Conservation (phyloP, 2,888 invertebrate species). For the Troides helena region DNA sequence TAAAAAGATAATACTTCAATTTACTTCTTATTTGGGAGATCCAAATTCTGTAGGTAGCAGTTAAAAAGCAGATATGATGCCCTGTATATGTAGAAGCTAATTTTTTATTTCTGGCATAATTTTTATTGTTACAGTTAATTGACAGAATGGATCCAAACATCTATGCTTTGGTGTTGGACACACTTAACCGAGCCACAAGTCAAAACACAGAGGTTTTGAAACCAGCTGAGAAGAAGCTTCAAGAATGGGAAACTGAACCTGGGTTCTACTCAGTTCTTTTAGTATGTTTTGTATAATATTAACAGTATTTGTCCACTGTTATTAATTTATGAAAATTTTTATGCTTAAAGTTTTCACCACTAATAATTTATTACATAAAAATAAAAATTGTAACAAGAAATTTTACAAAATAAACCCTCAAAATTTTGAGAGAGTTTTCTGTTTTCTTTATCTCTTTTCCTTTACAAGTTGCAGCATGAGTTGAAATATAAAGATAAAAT, state of each 20-base stretch:
- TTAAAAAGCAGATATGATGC: no score
- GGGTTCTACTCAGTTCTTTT: slow-evolving; percentile 93
- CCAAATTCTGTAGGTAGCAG: no score
- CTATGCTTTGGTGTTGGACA: slow-evolving; percentile 84
- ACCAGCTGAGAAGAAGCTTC: slow-evolving; percentile 91
- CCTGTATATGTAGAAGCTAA: background rate
- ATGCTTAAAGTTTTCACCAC: no score
- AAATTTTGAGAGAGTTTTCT: no score
- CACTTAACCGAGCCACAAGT: slow-evolving; percentile 90
- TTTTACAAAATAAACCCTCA: no score
- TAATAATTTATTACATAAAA: no score
- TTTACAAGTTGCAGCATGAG: background rate
- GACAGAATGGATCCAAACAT: slow-evolving; percentile 78
- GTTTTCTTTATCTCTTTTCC: background rate
- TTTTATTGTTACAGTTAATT: slow-evolving; percentile 26
- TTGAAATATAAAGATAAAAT: background rate
- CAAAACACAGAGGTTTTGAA: slow-evolving; percentile 91
- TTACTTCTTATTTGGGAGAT: no score
- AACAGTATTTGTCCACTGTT: background rate
- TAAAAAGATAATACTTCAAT: no score
- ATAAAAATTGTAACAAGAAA: no score
- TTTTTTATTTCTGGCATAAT: background rate
- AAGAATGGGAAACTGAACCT: slow-evolving; percentile 93
- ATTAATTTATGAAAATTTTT: no score
- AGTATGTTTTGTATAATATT: slow-evolving; percentile 71